Conservation (phyloP, 2,113 vertebrate genomes). For the Takifugu flavidus region DNA sequence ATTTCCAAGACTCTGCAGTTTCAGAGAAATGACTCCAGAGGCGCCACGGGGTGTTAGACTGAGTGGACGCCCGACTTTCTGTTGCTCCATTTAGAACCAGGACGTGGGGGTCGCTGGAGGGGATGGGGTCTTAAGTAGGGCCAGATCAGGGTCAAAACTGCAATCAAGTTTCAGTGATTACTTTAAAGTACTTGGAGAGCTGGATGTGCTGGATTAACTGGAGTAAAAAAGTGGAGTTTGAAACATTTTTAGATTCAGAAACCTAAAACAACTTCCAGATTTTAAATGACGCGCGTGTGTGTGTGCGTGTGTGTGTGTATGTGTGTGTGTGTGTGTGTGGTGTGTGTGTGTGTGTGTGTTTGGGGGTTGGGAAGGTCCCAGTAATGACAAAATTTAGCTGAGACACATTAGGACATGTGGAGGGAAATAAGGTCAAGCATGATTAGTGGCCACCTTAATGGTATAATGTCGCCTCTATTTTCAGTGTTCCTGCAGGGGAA, state of each 20-base stretch:
- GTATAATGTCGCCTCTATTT: constrained; percentile 26
- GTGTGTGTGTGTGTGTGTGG: constrained; percentile 4
- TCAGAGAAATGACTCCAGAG: constrained; percentile 15
- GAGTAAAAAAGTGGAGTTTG: neutral
- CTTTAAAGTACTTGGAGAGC: neutral
- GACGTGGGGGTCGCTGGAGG: constrained; percentile 1
- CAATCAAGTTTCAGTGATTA: neutral
- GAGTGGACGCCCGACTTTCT: constrained; percentile 5
- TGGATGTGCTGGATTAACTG: neutral
- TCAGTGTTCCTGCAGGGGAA: neutral
- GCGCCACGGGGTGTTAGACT: constrained; percentile 12
- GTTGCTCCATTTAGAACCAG: constrained; percentile 3
- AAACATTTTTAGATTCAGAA: constrained; percentile 6
- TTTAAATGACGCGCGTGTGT: neutral
- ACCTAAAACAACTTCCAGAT: neutral
- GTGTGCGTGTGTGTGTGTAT: constrained; percentile 3
- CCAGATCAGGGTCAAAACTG: constrained; percentile 6
- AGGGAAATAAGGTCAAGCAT: constrained; percentile 29
- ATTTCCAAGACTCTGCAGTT: neutral
- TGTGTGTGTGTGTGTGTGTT: constrained; percentile 4
- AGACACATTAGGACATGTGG: constrained; percentile 35
- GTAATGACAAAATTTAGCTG: constrained; percentile 41
- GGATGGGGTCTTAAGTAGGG: constrained; percentile 10
- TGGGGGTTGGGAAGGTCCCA: neutral
- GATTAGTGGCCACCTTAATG: constrained; percentile 48